Evolutionary conservation across 2,113 vertebrate genomes (phyloP).

Genomic region (Chauna torquata): DNA sequence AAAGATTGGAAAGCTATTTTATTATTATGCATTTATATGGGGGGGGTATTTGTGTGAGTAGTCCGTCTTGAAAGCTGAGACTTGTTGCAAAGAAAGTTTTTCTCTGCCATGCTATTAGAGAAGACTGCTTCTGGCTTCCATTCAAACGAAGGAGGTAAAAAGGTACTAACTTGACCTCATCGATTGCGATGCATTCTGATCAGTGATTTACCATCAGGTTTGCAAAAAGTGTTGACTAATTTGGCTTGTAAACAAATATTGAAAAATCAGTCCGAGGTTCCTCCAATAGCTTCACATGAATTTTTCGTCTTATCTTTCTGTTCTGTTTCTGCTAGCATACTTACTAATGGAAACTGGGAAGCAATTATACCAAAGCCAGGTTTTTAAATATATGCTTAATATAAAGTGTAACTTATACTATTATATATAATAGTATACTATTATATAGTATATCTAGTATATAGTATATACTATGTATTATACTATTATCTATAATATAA

Average conservation of each 20-base stretch:
- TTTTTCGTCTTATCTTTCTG: neutral
- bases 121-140: neutral
- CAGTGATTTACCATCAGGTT: neutral
- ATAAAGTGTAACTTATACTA: too few species aligned
- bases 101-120: neutral
- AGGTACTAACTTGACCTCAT: neutral
- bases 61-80: neutral
- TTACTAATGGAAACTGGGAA: neutral
- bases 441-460: too few species aligned
- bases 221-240: neutral
- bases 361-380: neutral
- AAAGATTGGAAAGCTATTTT: neutral
- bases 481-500: too few species aligned
- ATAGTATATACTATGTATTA: too few species aligned
- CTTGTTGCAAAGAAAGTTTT: neutral
- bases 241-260: neutral
- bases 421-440: too few species aligned
- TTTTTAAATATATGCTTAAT: neutral
- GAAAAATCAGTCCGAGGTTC: neutral
- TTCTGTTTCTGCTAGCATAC: neutral
- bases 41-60: neutral
- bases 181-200: neutral
- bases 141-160: neutral
- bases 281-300: neutral
- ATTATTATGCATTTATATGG: neutral